A percentile compares a stretch with the other conserved stretches of the same genome.
phyloP scores from a whole-genome alignment of 2,113 vertebrate species.

The Probosciger aterrimus region DNA sequence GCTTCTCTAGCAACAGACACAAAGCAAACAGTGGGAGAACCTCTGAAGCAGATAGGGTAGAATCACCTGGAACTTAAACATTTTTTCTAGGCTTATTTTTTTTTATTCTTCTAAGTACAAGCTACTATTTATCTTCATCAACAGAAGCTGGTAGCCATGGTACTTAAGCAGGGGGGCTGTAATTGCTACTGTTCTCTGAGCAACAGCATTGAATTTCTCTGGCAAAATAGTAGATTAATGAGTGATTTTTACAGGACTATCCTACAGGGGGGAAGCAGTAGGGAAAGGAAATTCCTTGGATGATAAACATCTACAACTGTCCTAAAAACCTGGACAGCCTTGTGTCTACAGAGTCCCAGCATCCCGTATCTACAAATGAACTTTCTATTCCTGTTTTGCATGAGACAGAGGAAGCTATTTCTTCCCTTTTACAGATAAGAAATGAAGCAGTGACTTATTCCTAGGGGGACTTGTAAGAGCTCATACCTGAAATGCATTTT shows the following conservation, averaged over 20 bases:
- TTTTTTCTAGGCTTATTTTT: background rate
- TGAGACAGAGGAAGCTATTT: background rate
- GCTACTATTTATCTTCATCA: background rate
- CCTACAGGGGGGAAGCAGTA: background rate
- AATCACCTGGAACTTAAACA: background rate
- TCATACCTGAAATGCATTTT: slow-evolving; percentile 27
- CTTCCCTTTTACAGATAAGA: background rate
- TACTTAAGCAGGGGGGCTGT: background rate
- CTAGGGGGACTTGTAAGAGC: background rate
- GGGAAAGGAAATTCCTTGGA: background rate
- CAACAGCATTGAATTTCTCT: background rate
- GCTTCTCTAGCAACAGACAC: background rate
- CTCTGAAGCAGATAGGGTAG: background rate
- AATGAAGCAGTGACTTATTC: slow-evolving; percentile 14
- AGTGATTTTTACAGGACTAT: background rate
- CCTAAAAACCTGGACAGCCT: background rate
- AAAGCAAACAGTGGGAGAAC: background rate
- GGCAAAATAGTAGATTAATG: background rate
- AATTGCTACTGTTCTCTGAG: background rate
- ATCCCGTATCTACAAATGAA: background rate
- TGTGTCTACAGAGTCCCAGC: background rate
- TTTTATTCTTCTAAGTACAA: background rate
- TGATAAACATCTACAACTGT: background rate
- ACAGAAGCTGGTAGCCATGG: background rate
- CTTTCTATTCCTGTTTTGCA: background rate